A percentile compares a stretch with the other conserved stretches of the same genome.
These are phyloP conservation scores for Pantala flavescens DNA, from an alignment of 1,140 invertebrate species.

Conservation along the genomic window DNA sequence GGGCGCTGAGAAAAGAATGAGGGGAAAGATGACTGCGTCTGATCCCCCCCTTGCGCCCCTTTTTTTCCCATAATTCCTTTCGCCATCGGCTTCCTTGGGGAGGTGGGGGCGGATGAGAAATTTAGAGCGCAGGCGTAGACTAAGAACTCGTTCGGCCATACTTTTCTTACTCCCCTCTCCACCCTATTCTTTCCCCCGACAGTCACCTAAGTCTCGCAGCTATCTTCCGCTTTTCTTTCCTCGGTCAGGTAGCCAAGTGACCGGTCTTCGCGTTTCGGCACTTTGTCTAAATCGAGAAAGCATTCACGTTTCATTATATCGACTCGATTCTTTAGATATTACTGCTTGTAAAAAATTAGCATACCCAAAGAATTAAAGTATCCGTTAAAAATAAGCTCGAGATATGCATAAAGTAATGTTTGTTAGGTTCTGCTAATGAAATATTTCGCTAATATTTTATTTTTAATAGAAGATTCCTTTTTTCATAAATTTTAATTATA, in stretches of 20 bases:
- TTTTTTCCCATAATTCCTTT: background rate
- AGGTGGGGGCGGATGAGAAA: background rate
- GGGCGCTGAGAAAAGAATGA: background rate
- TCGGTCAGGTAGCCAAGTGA: background rate
- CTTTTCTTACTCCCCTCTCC: background rate
- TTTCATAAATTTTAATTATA: too few species aligned
- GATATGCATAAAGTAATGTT: too few species aligned
- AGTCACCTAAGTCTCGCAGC: background rate
- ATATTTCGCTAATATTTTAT: too few species aligned
- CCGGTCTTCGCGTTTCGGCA: too few species aligned
- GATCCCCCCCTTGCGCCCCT: background rate
- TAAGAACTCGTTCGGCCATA: constrained; percentile 5
- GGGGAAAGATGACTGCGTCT: constrained; percentile 3
- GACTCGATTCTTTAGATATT: too few species aligned
- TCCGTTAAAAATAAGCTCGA: too few species aligned
- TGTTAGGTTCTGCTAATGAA: too few species aligned
- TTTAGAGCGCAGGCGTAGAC: background rate
- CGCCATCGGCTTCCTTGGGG: background rate
- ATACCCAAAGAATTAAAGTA: too few species aligned
- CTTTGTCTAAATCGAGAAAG: too few species aligned
- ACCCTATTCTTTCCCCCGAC: background rate
- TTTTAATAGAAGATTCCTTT: too few species aligned
- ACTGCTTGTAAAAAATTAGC: too few species aligned
- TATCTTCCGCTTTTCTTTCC: background rate
- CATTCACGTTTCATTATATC: too few species aligned